Conservation (phyloP, 2,113 vertebrate species). For the Oceanites oceanicus region DNA sequence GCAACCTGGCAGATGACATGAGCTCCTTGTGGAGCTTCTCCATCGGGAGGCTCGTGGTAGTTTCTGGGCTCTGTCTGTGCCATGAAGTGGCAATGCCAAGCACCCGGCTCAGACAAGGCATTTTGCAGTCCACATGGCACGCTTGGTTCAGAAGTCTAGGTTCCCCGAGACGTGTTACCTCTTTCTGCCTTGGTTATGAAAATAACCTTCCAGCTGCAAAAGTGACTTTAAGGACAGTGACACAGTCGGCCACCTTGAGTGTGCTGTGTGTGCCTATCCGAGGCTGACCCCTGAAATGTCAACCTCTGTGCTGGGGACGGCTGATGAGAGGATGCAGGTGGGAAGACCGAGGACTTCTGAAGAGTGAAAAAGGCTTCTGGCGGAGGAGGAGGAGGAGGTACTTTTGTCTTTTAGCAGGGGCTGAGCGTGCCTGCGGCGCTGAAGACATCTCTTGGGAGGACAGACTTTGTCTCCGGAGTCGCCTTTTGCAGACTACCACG, state of each 20-base stretch:
- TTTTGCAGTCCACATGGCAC: background rate
- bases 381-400: background rate
- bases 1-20: background rate
- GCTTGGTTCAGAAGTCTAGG: background rate
- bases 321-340: background rate
- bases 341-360: background rate
- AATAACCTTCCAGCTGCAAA: background rate
- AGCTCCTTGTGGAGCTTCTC: background rate
- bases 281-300: background rate
- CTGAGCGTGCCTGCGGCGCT: background rate
- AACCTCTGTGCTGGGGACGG: background rate
- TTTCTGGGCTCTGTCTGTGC: background rate
- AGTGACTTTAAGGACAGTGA: background rate
- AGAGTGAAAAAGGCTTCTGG: background rate
- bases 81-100: background rate
- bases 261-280: background rate
- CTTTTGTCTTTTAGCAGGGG: background rate
- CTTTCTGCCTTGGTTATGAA: background rate
- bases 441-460: rapidly evolving
- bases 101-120: background rate
- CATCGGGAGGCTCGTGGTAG: rapidly evolving
- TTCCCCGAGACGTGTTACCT: background rate
- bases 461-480: background rate
- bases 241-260: background rate
- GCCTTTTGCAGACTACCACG: background rate